Conservation (phyloP, 1,140 invertebrate genomes). For the Latrodectus geometricus region DNA sequence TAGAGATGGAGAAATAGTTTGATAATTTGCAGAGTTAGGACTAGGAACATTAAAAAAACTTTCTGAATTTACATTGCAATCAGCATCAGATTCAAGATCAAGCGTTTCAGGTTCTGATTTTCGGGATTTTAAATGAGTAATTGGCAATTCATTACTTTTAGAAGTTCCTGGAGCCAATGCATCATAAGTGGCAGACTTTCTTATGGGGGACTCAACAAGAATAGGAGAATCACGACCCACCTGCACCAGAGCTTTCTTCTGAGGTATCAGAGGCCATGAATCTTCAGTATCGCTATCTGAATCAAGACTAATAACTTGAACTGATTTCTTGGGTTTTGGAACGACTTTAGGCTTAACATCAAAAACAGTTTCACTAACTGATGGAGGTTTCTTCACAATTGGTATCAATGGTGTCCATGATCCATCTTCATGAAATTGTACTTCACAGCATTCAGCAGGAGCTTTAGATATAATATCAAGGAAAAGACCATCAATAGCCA, state of each 20-base stretch:
- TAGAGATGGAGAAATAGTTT: background rate
- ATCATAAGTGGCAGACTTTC: background rate
- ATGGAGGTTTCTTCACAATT: conserved; percentile 68
- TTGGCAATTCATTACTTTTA: no score
- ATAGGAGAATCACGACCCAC: background rate
- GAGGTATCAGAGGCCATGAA: conserved; percentile 15
- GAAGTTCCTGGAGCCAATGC: background rate
- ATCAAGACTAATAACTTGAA: conserved; percentile 39
- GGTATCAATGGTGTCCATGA: conserved; percentile 81
- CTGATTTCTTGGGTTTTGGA: conserved; percentile 19
- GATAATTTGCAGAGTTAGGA: background rate
- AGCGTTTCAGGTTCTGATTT: background rate
- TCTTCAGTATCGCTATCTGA: conserved; percentile 50
- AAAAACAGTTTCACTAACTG: conserved; percentile 24
- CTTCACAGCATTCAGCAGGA: conserved; percentile 74
- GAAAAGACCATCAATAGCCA: conserved; percentile 84
- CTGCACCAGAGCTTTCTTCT: conserved; percentile 12
- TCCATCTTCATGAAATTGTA: conserved; percentile 89
- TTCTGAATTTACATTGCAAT: background rate
- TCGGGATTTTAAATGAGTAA: background rate
- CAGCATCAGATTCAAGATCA: background rate
- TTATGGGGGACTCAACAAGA: conserved; percentile 8
- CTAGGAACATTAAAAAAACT: background rate
- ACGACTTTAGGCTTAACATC: conserved; percentile 14
- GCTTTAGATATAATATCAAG: conserved; percentile 63